Conservation (phyloP, 2,797 vertebrate genomes). For the Sardinella longiceps region DNA sequence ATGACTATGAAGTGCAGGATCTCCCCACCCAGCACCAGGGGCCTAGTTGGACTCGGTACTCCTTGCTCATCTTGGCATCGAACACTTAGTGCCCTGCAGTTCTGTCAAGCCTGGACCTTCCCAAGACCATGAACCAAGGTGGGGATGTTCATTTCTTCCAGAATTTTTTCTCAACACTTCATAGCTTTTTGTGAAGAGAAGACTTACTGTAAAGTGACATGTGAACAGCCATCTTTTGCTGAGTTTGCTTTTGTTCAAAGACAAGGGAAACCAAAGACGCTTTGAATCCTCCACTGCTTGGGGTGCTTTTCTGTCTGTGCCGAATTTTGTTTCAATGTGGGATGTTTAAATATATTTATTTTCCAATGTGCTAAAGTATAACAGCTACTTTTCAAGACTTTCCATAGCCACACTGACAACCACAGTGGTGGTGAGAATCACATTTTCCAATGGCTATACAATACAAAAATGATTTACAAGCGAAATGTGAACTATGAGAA, state of each 20-base stretch:
- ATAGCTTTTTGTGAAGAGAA: background rate
- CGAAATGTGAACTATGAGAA: background rate
- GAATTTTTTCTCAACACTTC: background rate
- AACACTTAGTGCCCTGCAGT: background rate
- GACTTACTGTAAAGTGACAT: background rate
- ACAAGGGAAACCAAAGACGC: background rate
- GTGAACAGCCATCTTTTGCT: background rate
- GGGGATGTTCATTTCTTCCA: background rate
- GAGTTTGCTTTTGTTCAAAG: background rate
- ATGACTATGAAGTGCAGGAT: slow-evolving; percentile 29
- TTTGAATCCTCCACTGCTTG: background rate
- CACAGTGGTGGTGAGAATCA: background rate
- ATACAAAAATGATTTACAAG: slow-evolving; percentile 1
- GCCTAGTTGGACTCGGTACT: background rate
- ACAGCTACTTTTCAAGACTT: slow-evolving; percentile 20
- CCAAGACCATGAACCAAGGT: background rate
- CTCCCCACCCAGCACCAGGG: background rate
- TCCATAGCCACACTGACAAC: background rate
- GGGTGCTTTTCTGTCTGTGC: background rate
- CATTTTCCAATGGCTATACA: background rate
- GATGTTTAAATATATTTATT: background rate
- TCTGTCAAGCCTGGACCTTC: background rate
- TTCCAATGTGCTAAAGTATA: slow-evolving; percentile 8
- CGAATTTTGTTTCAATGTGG: background rate
- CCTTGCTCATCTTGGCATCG: background rate